Evolutionary conservation across 2,888 invertebrate genomes (phyloP), one percentile per base, ranked within the genome.

Genomic region (Parnassius mnemosyne): DNA sequence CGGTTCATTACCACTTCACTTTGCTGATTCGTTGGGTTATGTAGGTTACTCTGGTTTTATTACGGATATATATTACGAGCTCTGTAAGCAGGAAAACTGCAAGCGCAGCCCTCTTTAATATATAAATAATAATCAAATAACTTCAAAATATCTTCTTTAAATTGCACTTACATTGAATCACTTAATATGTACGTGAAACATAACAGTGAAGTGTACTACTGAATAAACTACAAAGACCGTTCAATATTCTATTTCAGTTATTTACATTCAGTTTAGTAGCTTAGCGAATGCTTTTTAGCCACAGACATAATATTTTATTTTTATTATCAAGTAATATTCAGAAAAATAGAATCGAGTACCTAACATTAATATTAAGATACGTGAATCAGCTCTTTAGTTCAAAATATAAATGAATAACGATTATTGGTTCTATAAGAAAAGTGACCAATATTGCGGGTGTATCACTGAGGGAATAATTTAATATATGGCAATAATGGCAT

Each of bases 311-410:
- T 68, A 68, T 69, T 68, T 68, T 67, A 66, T 67, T 64, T 61
- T 60, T 25, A 5, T 63, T 63, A 62, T 43, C 53, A 55, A 66
- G 68, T 68, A 68, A 25, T 69, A 70, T 69, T 71, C 66, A 60
- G 60, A 65, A 59, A 70, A 69, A 71, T 70, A 69, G 68, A 68
- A 65, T 67, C 53, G 57, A 58, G 63, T 49, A 63, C 57, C 25
- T 34, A 58, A 63, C 53, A 20, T 54, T 58, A 63, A 42, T 64
- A 66, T 61, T 50, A 56, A 56, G 57, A 61, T 16, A 20, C 11
- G 3, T n/a, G 41, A 55, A 52, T 55, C 63, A 46, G 57, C 60
- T 47, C 46, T 63, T 41, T 34, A 20, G 47, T 44, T 10, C 42
- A 41, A 41, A 57, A 53, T 46, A 53, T 50, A 61, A 61, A 53